Base-by-base conservation (phyloP, 2,113 vertebrate species). In the Neofelis nebulosa region DNA sequence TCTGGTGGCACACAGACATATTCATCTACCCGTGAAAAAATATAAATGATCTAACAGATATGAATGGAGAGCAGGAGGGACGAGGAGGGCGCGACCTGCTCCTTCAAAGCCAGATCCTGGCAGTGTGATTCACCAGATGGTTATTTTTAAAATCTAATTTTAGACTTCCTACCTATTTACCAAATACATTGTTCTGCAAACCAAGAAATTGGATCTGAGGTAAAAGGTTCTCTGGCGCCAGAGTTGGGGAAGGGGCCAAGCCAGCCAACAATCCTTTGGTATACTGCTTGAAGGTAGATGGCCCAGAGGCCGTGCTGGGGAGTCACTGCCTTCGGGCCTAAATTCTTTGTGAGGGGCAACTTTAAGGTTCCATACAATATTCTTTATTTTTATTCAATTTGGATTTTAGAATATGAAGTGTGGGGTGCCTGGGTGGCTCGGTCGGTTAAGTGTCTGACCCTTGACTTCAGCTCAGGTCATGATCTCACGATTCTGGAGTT, bases 81-180 rank as follows among this genome's bases (percentile, higher is more conserved):
- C 78, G 31, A 10, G 45, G 65, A 78, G 4, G 79, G 33, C 1
- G 3, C 10, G 65, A 2, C 9, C 27, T 50, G 27, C 38, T 66
- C 31, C 66, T n/a, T 12, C 66, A 61, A 14, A 89, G 65, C 23
- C 61, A 65, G n/a, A 41, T 45, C 66, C 13, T n/a, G 73, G 55
- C 89, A 27, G 31, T 68, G 27, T 55, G 65, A 87, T 33, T 91
- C 79, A 21, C 45, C 57, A 36, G 73, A 16, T 48, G 85, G 69
- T 66, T 57, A 45, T 74, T 79, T 93, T 80, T 33, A 33, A 78
- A 91, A 48, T 69, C 33, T 61, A 89, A 45, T 36, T 94, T 88
- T 89, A 94, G 31, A 95, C 50, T 73, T 90, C 93, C 73, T 45
- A 52, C 23, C 50, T 91, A 71, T 87, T 78, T 88, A 45, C 29